phyloP scores from a whole-genome alignment of 2,797 vertebrate genomes.

The Microctenopoma steveboyesi region DNA sequence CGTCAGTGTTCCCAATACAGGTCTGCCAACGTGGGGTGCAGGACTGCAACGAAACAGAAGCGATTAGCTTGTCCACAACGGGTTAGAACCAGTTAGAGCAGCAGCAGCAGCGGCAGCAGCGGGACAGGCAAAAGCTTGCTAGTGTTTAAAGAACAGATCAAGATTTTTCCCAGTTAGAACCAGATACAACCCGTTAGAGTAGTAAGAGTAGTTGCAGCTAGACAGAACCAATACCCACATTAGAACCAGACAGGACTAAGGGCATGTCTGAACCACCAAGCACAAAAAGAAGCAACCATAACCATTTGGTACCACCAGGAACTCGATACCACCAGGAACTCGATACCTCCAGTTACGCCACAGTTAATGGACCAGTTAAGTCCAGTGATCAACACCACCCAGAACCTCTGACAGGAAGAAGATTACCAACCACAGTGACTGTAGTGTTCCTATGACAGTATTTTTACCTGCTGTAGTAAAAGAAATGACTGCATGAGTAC shows the following conservation, averaged over 20 bases:
- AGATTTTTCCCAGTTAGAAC: background rate
- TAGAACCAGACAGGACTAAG: background rate
- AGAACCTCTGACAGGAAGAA: background rate
- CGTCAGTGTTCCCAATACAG: slow-evolving; percentile 95
- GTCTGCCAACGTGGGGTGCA: slow-evolving; percentile 97
- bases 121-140: background rate
- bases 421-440: background rate
- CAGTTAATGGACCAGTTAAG: background rate
- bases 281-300: background rate
- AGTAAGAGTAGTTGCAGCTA: too few relatives aligned
- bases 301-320: background rate
- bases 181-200: too few relatives aligned
- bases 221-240: too few relatives aligned
- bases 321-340: background rate
- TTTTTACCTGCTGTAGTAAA: background rate
- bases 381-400: background rate
- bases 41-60: slow-evolving; percentile 80
- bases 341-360: too few relatives aligned
- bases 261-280: background rate
- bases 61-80: background rate
- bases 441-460: background rate
- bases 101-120: background rate
- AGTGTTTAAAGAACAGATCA: too few relatives aligned
- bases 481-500: background rate
- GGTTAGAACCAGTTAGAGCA: too few relatives aligned